phyloP scores from a whole-genome alignment of 1,140 invertebrate genomes.

The fruit fly (Drosophila melanogaster) region Release_6_plus_ISO1_MT NT_033777.3:14060501-14061000 shows the following conservation, averaged over 20 bases:
- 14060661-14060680: conserved; percentile 11
- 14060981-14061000: too few species aligned
- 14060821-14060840: conserved; percentile 13
- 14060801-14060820: conserved; percentile 13
- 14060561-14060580: background rate
- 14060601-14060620: conserved; percentile 26
- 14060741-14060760: conserved; percentile 35
- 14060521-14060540: conserved; percentile 49
- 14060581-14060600: conserved; percentile 18
- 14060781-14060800: background rate
- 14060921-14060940: too few species aligned
- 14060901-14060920: background rate
- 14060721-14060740: conserved; percentile 16
- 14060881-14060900: too few species aligned
- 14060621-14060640: conserved; percentile 21
- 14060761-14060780: conserved; percentile 18
- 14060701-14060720: conserved; percentile 37
- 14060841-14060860: conserved; percentile 4
- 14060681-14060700: conserved; percentile 19
- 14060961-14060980: too few species aligned
- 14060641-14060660: background rate
- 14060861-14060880: background rate
- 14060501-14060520: conserved; percentile 47
- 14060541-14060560: conserved; percentile 17
- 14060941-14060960: too few species aligned